phyloP scores from a whole-genome alignment of 1,140 invertebrate species.

The Cotesia chilonis region DNA sequence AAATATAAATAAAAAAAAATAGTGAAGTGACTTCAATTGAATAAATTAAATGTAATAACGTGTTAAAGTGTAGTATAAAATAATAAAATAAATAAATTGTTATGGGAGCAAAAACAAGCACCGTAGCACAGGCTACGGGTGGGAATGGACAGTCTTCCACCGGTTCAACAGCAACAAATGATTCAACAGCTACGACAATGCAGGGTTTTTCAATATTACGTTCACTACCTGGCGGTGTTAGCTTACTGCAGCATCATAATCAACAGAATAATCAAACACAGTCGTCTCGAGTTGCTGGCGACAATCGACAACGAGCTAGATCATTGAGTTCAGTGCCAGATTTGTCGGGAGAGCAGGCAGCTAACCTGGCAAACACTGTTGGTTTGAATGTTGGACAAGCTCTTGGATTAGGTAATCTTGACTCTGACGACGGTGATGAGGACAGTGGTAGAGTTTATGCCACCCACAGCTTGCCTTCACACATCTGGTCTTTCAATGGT shows the following conservation, averaged over 20 bases:
- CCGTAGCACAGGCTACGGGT: constrained; percentile 77
- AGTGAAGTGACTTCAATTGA: too few species aligned
- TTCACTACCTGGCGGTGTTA: constrained; percentile 72
- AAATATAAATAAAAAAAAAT: background rate
- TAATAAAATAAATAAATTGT: constrained; percentile 39
- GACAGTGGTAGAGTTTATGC: constrained; percentile 80
- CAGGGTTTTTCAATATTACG: constrained; percentile 77
- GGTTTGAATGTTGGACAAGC: constrained; percentile 61
- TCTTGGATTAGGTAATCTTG: constrained; percentile 59
- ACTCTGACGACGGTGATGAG: constrained; percentile 61
- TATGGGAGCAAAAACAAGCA: constrained; percentile 87
- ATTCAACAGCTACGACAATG: constrained; percentile 68
- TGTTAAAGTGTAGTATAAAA: background rate
- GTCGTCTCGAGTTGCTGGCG: constrained; percentile 70
- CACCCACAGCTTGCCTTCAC: constrained; percentile 87
- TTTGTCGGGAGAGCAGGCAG: constrained; percentile 62
- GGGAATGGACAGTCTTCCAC: constrained; percentile 77
- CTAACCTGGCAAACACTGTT: constrained; percentile 54
- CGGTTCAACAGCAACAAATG: constrained; percentile 72
- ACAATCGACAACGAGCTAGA: constrained; percentile 80
- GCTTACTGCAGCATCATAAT: constrained; percentile 58
- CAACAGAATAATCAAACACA: constrained; percentile 57
- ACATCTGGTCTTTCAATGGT: constrained; percentile 92
- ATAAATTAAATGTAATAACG: background rate
- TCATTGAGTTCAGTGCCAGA: constrained; percentile 86